Conservation (phyloP, 1,140 invertebrate genomes). For the Procambarus virginalis region DNA sequence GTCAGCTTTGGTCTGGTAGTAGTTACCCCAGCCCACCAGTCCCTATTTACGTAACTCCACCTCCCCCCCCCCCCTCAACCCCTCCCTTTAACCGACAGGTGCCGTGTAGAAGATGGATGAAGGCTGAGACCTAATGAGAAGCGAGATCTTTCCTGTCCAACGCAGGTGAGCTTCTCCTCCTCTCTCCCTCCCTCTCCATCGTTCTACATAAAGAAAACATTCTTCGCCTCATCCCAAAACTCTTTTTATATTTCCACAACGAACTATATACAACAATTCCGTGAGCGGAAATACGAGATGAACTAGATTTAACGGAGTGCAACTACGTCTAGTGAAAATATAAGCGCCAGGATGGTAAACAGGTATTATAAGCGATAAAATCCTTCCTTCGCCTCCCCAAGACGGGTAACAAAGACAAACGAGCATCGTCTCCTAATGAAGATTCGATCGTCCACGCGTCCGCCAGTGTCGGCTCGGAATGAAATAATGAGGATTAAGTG, state of each 20-base stretch:
- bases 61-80: too few relatives aligned
- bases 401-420: constrained; percentile 41
- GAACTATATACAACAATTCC: too few relatives aligned
- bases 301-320: too few relatives aligned
- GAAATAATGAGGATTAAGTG: constrained; percentile 62
- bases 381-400: neutral
- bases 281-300: too few relatives aligned
- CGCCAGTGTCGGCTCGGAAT: constrained; percentile 38
- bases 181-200: neutral
- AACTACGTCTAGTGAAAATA: neutral
- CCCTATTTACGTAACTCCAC: neutral
- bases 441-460: constrained; percentile 53
- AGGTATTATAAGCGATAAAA: constrained; percentile 22
- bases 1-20: too few relatives aligned
- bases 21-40: too few relatives aligned
- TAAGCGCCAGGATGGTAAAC: constrained; percentile 6
- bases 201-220: too few relatives aligned
- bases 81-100: constrained; percentile 24
- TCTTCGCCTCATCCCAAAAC: too few relatives aligned
- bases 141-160: neutral
- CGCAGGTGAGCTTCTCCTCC: neutral
- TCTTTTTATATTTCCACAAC: too few relatives aligned
- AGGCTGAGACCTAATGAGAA: constrained; percentile 39
- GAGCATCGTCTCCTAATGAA: constrained; percentile 52
- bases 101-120: constrained; percentile 44